These are phyloP conservation scores for Pecten maximus DNA, from an alignment of 2,888 invertebrate genomes.

Conservation along the genomic window DNA sequence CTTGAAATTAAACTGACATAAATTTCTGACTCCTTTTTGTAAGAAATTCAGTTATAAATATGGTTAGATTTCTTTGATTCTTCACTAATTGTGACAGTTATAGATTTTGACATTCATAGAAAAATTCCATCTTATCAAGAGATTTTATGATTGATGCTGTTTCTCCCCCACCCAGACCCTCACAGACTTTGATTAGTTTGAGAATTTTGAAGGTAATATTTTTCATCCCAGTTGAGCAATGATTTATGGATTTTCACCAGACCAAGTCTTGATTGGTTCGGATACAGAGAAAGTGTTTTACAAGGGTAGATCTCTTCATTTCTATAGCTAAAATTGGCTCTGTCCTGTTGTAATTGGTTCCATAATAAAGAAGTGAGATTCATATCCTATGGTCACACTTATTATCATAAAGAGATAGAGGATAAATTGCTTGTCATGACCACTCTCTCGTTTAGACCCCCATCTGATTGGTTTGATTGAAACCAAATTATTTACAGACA, in stretches of 20 bases:
- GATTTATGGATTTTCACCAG: conserved; percentile 13
- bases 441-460: conserved; percentile 16
- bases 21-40: not conserved
- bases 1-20: not conserved
- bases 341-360: conserved; percentile 7
- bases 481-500: conserved; percentile 35
- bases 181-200: not conserved
- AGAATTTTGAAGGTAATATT: conserved; percentile 28
- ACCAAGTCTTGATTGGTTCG: not conserved
- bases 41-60: not conserved
- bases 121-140: not conserved
- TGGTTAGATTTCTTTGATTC: not conserved
- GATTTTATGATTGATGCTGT: not conserved
- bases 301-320: not conserved
- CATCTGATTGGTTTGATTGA: conserved; percentile 25
- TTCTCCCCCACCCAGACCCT: not conserved
- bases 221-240: conserved; percentile 23
- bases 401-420: not conserved
- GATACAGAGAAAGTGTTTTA: conserved; percentile 1
- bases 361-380: not conserved
- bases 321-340: not conserved
- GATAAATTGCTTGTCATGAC: conserved; percentile 19
- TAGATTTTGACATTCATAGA: not conserved
- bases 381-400: not conserved
- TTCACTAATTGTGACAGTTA: not conserved